Evolutionary conservation across 2,888 invertebrate genomes (phyloP).

Genomic region (Dicyrtomina minuta): DNA sequence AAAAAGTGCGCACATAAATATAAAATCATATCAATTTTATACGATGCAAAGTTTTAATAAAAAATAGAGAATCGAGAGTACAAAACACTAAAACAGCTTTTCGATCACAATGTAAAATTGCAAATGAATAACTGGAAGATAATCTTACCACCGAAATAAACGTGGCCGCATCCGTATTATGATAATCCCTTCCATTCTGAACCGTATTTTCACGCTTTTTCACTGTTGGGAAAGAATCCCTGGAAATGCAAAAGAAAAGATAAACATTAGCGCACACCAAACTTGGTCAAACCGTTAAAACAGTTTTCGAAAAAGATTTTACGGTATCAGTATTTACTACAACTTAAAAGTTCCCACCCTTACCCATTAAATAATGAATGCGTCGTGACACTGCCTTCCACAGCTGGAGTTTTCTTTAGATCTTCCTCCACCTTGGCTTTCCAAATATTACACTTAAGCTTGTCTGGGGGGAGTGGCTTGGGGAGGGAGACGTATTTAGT

Average conservation of each 20-base stretch:
- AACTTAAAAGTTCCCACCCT: not conserved
- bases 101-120: too few relatives aligned
- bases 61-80: too few relatives aligned
- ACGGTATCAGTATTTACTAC: too few relatives aligned
- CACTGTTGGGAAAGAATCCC: constrained; percentile 48
- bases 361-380: constrained; percentile 23
- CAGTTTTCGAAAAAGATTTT: too few relatives aligned
- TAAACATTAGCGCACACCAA: too few relatives aligned
- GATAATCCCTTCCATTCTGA: constrained; percentile 48
- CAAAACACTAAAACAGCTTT: too few relatives aligned
- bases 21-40: too few relatives aligned
- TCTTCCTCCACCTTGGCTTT: constrained; percentile 77
- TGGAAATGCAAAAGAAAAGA: constrained; percentile 28
- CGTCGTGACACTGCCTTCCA: constrained; percentile 25
- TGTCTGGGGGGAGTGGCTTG: constrained; percentile 79
- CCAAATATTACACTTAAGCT: constrained; percentile 90
- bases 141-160: constrained; percentile 74
- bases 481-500: constrained; percentile 56
- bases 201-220: constrained; percentile 51
- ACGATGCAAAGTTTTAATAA: too few relatives aligned
- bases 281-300: too few relatives aligned
- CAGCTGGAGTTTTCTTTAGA: constrained; percentile 57
- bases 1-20: too few relatives aligned
- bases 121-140: too few relatives aligned
- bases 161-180: constrained; percentile 60